Conservation (phyloP, 2,797 vertebrate genomes). For the Xiphophorus birchmanni region DNA sequence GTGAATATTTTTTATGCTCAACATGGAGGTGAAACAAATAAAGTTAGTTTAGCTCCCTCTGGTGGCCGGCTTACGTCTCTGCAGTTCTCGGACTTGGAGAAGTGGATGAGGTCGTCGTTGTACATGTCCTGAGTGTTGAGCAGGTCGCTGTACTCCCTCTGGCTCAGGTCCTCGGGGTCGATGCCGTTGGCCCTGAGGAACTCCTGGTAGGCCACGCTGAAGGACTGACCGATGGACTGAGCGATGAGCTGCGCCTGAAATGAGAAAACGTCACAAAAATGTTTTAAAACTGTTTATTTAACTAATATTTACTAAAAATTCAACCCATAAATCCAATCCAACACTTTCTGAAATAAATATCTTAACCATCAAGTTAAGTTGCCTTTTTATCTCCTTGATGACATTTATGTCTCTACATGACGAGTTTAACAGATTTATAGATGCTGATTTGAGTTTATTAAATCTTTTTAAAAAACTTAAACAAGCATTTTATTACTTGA, state of each 20-base stretch:
- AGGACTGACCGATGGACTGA: slow-evolving; percentile 97
- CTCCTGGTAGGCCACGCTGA: slow-evolving; percentile 97
- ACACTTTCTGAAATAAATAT: too few relatives aligned
- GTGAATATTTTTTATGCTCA: neutral
- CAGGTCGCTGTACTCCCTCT: slow-evolving; percentile 96
- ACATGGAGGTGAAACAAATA: neutral
- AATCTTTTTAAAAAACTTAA: too few relatives aligned
- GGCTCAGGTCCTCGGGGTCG: slow-evolving; percentile 96
- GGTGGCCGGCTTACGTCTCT: slow-evolving; percentile 88
- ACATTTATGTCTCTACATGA: too few relatives aligned
- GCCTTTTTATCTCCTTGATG: too few relatives aligned
- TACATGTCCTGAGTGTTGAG: slow-evolving; percentile 99
- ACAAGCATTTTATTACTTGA: too few relatives aligned
- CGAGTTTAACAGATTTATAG: too few relatives aligned
- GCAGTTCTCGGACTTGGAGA: slow-evolving; percentile 98
- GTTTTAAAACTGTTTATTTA: too few relatives aligned
- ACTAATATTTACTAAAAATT: too few relatives aligned
- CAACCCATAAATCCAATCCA: too few relatives aligned
- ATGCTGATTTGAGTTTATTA: too few relatives aligned
- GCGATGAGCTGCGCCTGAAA: slow-evolving; percentile 93
- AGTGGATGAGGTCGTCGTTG: slow-evolving; percentile 98
- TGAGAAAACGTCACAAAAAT: neutral
- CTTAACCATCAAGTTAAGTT: too few relatives aligned
- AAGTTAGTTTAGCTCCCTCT: slow-evolving; percentile 44
- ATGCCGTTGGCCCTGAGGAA: slow-evolving; percentile 97